phyloP scores from a whole-genome alignment of 1,140 invertebrate genomes.

The Artemia franciscana region DNA sequence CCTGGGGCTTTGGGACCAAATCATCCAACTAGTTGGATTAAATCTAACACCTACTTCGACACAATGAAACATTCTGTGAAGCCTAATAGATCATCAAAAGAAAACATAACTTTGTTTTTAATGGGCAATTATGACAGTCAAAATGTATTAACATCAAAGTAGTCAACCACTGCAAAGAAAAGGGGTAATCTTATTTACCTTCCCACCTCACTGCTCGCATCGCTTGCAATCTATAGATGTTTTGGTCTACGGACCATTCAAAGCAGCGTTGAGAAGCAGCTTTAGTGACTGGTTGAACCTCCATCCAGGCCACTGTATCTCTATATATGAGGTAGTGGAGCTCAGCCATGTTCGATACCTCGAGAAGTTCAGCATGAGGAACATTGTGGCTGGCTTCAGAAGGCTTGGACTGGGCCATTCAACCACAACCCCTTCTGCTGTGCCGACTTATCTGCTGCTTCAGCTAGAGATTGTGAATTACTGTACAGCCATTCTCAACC shows the following conservation, averaged over 20 bases:
- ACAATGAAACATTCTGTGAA: constrained; percentile 19
- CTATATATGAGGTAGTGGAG: no score
- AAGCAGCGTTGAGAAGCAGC: constrained; percentile 17
- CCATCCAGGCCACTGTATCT: constrained; percentile 13
- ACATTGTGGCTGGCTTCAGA: no score
- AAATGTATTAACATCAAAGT: constrained; percentile 9
- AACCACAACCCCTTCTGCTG: no score
- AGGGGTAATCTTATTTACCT: constrained; percentile 23
- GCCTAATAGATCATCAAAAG: constrained; percentile 12
- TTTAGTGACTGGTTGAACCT: constrained; percentile 12
- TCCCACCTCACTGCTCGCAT: constrained; percentile 17
- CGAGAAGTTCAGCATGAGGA: no score
- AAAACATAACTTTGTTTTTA: constrained; percentile 13
- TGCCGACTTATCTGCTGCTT: no score
- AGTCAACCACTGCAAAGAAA: no score
- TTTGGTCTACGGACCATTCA: constrained; percentile 15
- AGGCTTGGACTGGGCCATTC: no score
- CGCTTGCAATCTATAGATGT: constrained; percentile 19
- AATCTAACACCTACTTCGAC: constrained; percentile 12
- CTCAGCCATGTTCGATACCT: no score
- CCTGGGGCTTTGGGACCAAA: constrained; percentile 13
- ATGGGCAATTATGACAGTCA: constrained; percentile 12
- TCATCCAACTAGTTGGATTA: constrained; percentile 16
- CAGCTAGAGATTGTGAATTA: no score
- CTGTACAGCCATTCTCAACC: no score